These are phyloP conservation scores for Nannobrachium achirus DNA, from an alignment of 2,113 vertebrate species.

Conservation along the genomic window DNA sequence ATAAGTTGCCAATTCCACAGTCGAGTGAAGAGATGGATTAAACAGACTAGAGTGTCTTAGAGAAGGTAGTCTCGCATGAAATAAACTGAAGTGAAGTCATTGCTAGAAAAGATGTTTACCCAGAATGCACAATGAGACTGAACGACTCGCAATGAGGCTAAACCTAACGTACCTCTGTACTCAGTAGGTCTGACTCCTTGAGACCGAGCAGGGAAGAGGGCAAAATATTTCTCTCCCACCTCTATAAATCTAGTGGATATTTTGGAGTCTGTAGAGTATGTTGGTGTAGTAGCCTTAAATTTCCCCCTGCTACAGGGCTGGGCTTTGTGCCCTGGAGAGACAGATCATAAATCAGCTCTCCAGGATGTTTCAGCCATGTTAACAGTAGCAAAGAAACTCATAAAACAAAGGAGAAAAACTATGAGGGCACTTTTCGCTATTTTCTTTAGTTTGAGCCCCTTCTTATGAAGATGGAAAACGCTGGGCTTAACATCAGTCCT, in stretches of 20 bases:
- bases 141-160: slow-evolving; percentile 2
- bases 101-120: slow-evolving; percentile 21
- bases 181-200: slow-evolving; percentile 29
- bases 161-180: slow-evolving; percentile 34
- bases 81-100: slow-evolving; percentile 3
- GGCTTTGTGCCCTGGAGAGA: slow-evolving; percentile 41
- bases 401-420: slow-evolving; percentile 59
- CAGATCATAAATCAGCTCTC: slow-evolving; percentile 64
- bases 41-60: slow-evolving; percentile 1
- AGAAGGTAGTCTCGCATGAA: neutral
- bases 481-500: slow-evolving; percentile 23
- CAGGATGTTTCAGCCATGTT: slow-evolving; percentile 66
- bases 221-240: slow-evolving; percentile 39
- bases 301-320: slow-evolving; percentile 39
- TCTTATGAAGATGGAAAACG: slow-evolving; percentile 46
- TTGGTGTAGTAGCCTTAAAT: slow-evolving; percentile 63
- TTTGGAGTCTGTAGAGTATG: slow-evolving; percentile 55
- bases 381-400: slow-evolving; percentile 71
- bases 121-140: slow-evolving; percentile 21
- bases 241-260: slow-evolving; percentile 71
- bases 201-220: slow-evolving; percentile 28
- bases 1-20: neutral
- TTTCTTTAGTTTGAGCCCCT: slow-evolving; percentile 30
- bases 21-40: slow-evolving; percentile 3
- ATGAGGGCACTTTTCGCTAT: slow-evolving; percentile 13